Conservation (phyloP, 2,113 vertebrate genomes). For the Ptilonorhynchus violaceus region DNA sequence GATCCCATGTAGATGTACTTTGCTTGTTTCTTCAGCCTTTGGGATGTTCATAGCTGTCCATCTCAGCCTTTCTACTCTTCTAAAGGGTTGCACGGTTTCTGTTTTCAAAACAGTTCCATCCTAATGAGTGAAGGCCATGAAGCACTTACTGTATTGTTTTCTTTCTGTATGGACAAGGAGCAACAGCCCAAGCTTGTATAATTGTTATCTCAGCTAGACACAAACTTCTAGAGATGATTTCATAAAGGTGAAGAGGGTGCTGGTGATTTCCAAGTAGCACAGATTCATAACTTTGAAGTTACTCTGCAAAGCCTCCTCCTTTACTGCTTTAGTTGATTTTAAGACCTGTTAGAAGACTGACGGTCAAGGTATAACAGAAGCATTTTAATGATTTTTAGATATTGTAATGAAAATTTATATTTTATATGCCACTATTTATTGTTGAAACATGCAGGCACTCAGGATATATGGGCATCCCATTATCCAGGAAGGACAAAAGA, state of each 20-base stretch:
- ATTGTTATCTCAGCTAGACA: not conserved
- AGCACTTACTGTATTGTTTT: not conserved
- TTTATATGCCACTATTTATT: not conserved
- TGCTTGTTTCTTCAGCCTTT: not conserved
- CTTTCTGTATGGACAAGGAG: not conserved
- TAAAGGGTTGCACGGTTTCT: not conserved
- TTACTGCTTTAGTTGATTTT: not conserved
- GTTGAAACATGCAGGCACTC: not conserved
- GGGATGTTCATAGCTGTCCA: not conserved
- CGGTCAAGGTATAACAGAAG: not conserved
- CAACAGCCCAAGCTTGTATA: not conserved
- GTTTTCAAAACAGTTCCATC: not conserved
- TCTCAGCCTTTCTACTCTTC: not conserved
- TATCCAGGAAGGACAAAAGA: not conserved
- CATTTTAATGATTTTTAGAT: not conserved
- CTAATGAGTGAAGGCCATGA: not conserved
- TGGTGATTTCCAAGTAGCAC: not conserved
- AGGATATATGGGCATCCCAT: not conserved
- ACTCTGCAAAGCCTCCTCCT: not conserved
- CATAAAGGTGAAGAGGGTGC: not conserved
- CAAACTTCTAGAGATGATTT: not conserved
- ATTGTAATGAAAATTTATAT: not conserved
- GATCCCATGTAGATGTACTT: not conserved
- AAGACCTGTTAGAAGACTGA: not conserved
- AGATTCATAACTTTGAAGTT: not conserved